Evolutionary conservation across 2,113 vertebrate species (phyloP), one percentile per base, ranked within the genome.

Genomic region (Tragelaphus buxtoni): DNA sequence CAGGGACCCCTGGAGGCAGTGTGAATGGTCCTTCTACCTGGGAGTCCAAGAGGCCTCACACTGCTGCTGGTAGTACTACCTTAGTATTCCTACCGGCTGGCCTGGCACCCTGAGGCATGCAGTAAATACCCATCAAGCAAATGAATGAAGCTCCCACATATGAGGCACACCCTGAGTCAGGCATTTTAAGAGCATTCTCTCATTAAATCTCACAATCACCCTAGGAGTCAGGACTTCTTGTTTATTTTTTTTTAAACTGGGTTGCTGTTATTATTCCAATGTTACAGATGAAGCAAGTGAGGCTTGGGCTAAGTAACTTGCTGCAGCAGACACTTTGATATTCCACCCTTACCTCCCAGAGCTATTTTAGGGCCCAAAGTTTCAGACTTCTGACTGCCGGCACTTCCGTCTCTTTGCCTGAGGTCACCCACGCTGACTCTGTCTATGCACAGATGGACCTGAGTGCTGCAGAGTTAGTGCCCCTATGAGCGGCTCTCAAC

Each of bases 131-230:
- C 76, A 51, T 79, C 28, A 20, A 79, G 5, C 28, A 32, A 55
- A 51, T 45, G 2, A 0, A 51, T 5, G 24, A 11, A 45, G 6
- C 20, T 0, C 39, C 24, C 51, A 5, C 18, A 0, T 0, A 4
- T 13, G 18, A 18, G 17, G 39, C 32, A 1, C 0, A 0, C 9
- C 30, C 63, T 0, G 30, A 53, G 5, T 8, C 18, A 30, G 2
- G 24, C 1, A 9, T 32, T 17, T 17, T 13, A 35, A 4, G 1
- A 7, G 55, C 30, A 14, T 13, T 20, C 60, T 89, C 39, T 49
- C 18, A 3, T 18, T 30, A 18, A 22, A 7, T 47, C 35, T 14
- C 82, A 22, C 56, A 12, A 0, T 60, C 32, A 80, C 42, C 24
- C 35, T 16, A 20, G 2, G 47, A 83, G 9, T 18, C 26, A 7